A percentile compares a stretch with the other conserved stretches of the same genome.
phyloP scores from a whole-genome alignment of 2,888 invertebrate species.

The Erpobdella octoculata region DNA sequence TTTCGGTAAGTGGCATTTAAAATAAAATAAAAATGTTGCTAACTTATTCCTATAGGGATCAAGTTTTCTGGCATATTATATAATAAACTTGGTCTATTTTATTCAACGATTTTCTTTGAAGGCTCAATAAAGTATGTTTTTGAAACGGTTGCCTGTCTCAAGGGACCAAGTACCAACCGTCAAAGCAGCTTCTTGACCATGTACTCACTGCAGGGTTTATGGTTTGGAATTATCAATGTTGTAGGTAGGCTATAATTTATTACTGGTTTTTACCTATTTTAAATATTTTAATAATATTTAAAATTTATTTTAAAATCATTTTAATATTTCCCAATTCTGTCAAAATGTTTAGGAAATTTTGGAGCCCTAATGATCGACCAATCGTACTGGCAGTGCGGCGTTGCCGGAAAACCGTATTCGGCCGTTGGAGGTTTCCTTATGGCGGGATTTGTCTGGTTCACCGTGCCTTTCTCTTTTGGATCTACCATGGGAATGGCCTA shows the following conservation, averaged over 20 bases:
- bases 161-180: constrained; percentile 45
- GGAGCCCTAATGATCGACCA: constrained; percentile 53
- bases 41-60: too few relatives aligned
- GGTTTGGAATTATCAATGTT: constrained; percentile 52
- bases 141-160: constrained; percentile 43
- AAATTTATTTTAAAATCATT: too few relatives aligned
- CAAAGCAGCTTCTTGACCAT: constrained; percentile 48
- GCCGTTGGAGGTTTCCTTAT: constrained; percentile 50
- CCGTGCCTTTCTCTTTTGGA: constrained; percentile 51
- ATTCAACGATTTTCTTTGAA: constrained; percentile 35
- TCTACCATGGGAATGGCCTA: constrained; percentile 51
- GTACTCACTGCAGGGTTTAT: constrained; percentile 46
- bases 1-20: background rate
- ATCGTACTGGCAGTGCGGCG: constrained; percentile 52
- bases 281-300: background rate
- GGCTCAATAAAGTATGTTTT: constrained; percentile 43
- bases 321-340: background rate
- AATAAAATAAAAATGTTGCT: too few relatives aligned
- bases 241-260: constrained; percentile 42
- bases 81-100: too few relatives aligned
- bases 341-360: constrained; percentile 47
- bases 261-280: background rate
- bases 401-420: constrained; percentile 50
- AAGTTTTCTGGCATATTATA: background rate
- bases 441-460: constrained; percentile 51